These are phyloP conservation scores for Colossoma macropomum DNA, from an alignment of 2,113 vertebrate genomes.

Conservation along the genomic window DNA sequence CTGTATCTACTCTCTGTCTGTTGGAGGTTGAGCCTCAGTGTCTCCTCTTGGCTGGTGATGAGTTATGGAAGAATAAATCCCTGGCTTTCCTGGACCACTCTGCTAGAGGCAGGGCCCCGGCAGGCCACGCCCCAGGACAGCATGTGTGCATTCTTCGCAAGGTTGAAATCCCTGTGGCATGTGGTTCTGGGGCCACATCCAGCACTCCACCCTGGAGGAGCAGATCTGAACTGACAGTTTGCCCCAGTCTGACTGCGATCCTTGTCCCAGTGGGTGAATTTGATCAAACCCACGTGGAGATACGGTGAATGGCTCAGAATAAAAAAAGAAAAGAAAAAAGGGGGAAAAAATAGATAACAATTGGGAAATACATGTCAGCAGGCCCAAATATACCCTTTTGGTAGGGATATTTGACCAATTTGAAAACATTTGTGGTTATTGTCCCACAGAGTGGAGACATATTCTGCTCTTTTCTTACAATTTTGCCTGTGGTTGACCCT, in stretches of 20 bases:
- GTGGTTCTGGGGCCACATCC: slow-evolving; percentile 49
- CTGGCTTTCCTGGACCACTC: slow-evolving; percentile 31
- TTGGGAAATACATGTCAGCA: background rate
- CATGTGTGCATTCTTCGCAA: slow-evolving; percentile 53
- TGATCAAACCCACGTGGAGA: slow-evolving; percentile 38
- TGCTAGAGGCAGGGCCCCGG: slow-evolving; percentile 43
- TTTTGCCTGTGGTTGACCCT: too few species aligned
- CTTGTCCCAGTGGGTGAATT: slow-evolving; percentile 30
- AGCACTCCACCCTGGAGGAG: slow-evolving; percentile 43
- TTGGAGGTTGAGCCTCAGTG: slow-evolving; percentile 23
- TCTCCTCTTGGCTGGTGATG: slow-evolving; percentile 41
- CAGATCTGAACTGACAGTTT: slow-evolving; percentile 53
- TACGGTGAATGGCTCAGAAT: background rate
- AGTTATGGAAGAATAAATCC: slow-evolving; percentile 52
- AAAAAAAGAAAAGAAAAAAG: background rate
- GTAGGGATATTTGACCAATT: background rate
- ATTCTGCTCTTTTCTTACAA: too few species aligned
- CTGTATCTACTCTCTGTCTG: slow-evolving; percentile 23
- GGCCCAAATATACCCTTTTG: background rate
- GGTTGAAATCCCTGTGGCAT: slow-evolving; percentile 56
- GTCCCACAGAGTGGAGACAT: too few species aligned
- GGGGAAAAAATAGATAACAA: background rate
- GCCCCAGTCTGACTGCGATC: slow-evolving; percentile 27
- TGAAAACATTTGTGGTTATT: too few species aligned
- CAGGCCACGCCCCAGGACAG: slow-evolving; percentile 38